phyloP scores from a whole-genome alignment of 1,140 invertebrate species.

The Panulirus ornatus region DNA sequence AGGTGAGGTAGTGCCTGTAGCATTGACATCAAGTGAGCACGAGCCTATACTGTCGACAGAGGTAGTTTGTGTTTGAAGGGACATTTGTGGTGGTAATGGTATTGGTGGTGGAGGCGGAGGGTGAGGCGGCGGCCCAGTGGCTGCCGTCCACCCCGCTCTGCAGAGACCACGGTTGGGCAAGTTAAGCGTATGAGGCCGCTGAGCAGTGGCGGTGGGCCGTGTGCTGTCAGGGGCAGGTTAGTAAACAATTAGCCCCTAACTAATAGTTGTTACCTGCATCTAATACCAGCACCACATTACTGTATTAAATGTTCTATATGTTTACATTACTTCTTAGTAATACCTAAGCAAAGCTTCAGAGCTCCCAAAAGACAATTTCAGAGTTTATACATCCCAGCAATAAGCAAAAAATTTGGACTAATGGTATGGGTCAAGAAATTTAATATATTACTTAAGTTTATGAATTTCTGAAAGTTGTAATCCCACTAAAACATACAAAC shows the following conservation, averaged over 20 bases:
- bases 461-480: too few relatives aligned
- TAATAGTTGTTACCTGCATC: conserved; percentile 3
- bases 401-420: not conserved
- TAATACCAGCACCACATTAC: conserved; percentile 25
- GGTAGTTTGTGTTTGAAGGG: conserved; percentile 59
- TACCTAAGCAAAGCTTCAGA: not conserved
- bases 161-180: conserved; percentile 48
- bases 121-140: conserved; percentile 27
- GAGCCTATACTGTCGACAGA: conserved; percentile 68
- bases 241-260: conserved; percentile 22
- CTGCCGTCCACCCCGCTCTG: conserved; percentile 63
- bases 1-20: conserved; percentile 61
- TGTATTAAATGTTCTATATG: too few relatives aligned
- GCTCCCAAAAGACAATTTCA: not conserved
- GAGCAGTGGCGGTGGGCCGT: conserved; percentile 57
- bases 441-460: too few relatives aligned
- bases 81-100: conserved; percentile 45
- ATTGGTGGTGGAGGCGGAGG: conserved; percentile 37
- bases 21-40: conserved; percentile 65
- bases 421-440: too few relatives aligned
- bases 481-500: too few relatives aligned
- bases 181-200: conserved; percentile 67
- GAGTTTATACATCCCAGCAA: not conserved
- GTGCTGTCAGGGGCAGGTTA: conserved; percentile 60
- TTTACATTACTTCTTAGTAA: not conserved